A percentile compares a stretch with the other conserved stretches of the same genome.
phyloP scores from a whole-genome alignment of 1,140 invertebrate species.

The Tetragnatha versicolor region DNA sequence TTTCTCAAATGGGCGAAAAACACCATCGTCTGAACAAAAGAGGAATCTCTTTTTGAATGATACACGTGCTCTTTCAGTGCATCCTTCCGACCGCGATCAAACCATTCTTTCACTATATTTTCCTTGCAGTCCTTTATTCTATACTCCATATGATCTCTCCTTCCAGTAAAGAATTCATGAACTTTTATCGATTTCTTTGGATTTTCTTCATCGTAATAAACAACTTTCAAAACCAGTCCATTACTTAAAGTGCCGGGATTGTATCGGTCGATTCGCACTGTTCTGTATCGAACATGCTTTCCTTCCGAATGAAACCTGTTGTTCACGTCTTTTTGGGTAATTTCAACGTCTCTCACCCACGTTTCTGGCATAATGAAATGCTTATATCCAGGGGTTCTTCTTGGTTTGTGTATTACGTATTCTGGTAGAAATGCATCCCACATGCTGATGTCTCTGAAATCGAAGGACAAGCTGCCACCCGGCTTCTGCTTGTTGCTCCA shows the following conservation, averaged over 20 bases:
- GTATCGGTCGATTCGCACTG: constrained; percentile 12
- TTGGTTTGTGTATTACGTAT: background rate
- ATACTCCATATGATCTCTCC: constrained; percentile 28
- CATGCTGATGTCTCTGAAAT: background rate
- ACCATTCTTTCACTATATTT: background rate
- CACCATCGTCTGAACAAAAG: constrained; percentile 1
- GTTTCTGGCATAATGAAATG: constrained; percentile 22
- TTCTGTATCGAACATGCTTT: constrained; percentile 6
- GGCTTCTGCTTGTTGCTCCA: constrained; percentile 78
- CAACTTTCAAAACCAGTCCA: constrained; percentile 1
- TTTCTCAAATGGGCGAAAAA: constrained; percentile 28
- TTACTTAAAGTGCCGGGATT: constrained; percentile 9
- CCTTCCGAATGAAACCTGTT: constrained; percentile 12
- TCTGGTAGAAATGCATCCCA: constrained; percentile 38
- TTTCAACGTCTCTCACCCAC: constrained; percentile 16
- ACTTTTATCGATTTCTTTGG: background rate
- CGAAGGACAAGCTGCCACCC: constrained; percentile 44
- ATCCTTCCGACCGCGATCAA: constrained; percentile 19
- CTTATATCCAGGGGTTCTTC: background rate
- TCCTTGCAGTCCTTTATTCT: background rate
- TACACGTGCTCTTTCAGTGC: constrained; percentile 22
- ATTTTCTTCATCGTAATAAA: background rate
- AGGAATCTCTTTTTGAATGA: background rate
- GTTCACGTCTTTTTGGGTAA: constrained; percentile 19
- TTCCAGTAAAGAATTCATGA: constrained; percentile 4